These are phyloP conservation scores for Tragelaphus scriptus DNA, from an alignment of 2,113 vertebrate species.

Conservation along the genomic window DNA sequence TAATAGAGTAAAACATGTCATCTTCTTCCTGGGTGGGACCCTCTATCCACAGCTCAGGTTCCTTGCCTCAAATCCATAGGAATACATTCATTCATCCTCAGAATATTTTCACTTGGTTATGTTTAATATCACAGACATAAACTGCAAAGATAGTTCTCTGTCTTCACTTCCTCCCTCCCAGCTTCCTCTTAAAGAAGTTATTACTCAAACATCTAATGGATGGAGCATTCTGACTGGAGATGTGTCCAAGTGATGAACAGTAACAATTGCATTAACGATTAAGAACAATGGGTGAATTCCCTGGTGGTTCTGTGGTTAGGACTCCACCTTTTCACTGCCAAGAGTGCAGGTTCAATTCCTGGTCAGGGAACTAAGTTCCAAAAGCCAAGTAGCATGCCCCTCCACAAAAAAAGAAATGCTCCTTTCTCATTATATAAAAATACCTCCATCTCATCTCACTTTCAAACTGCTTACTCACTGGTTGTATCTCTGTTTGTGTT, in stretches of 20 bases:
- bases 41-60: background rate
- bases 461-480: background rate
- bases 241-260: background rate
- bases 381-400: background rate
- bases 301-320: background rate
- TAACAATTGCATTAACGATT: background rate
- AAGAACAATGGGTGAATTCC: background rate
- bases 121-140: background rate
- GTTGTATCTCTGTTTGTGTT: background rate
- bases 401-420: background rate
- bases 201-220: background rate
- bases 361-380: background rate
- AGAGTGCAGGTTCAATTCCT: background rate
- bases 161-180: background rate
- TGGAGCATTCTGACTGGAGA: background rate
- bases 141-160: background rate
- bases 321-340: accelerated
- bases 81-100: background rate
- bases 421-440: background rate
- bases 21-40: accelerated
- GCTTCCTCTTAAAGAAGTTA: background rate
- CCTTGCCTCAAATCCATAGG: background rate
- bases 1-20: accelerated
- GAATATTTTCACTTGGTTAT: background rate
- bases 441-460: background rate